Conservation (phyloP, 2,113 vertebrate genomes). For the Australoheros scitulus region DNA sequence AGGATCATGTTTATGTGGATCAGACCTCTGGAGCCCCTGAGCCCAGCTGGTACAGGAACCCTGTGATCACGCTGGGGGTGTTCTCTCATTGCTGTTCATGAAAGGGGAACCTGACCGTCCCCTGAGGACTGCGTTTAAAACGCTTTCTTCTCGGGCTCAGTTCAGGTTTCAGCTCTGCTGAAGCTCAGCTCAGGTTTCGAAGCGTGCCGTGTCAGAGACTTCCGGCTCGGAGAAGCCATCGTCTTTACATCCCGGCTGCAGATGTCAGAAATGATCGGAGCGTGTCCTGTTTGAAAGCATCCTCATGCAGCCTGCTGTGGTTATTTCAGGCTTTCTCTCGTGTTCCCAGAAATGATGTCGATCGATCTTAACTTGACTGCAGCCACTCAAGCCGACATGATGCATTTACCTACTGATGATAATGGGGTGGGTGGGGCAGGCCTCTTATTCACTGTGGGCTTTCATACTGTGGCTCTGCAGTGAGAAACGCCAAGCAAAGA, state of each 20-base stretch:
- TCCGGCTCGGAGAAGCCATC: too few relatives aligned
- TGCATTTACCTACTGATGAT: conserved; percentile 17
- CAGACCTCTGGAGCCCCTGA: too few relatives aligned
- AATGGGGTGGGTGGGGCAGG: neutral
- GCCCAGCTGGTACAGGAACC: too few relatives aligned
- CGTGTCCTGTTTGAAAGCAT: neutral
- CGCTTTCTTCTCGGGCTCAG: too few relatives aligned
- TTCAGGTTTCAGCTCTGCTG: too few relatives aligned
- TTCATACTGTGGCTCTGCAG: neutral
- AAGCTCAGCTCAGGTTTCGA: too few relatives aligned
- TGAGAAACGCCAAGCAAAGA: neutral
- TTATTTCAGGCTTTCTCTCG: conserved; percentile 35
- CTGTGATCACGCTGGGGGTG: too few relatives aligned
- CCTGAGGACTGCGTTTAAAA: too few relatives aligned
- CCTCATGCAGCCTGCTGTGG: neutral
- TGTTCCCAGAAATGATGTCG: conserved; percentile 35
- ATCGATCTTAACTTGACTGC: conserved; percentile 35
- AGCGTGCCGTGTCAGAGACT: too few relatives aligned
- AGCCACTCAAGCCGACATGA: conserved; percentile 5
- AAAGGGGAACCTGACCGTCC: too few relatives aligned
- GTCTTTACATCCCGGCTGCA: neutral
- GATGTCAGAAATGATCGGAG: neutral
- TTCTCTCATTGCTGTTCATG: too few relatives aligned
- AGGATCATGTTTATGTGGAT: too few relatives aligned
- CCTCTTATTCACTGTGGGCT: neutral